Conservation (phyloP, 2,888 invertebrate genomes). For the Adelphocoris suturalis region DNA sequence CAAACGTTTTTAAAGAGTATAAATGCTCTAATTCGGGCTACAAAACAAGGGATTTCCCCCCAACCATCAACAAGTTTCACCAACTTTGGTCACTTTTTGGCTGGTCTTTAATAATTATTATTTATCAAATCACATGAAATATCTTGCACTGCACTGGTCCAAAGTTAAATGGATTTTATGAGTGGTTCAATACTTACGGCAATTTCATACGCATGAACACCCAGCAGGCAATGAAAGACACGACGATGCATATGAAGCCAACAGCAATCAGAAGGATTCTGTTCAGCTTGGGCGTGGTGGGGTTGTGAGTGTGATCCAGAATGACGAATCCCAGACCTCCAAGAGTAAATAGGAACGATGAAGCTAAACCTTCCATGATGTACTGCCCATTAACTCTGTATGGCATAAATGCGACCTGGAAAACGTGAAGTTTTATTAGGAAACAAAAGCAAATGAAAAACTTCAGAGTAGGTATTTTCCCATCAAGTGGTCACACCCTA, state of each 20-base stretch:
- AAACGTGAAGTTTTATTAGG: constrained; percentile 72
- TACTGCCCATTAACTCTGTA: constrained; percentile 99
- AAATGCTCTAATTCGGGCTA: too few relatives aligned
- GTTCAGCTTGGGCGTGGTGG: constrained; percentile 93
- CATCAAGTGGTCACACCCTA: too few relatives aligned
- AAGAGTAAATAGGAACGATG: constrained; percentile 97
- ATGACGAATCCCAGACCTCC: constrained; percentile 98
- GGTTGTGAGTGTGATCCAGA: constrained; percentile 95
- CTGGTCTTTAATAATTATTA: too few relatives aligned
- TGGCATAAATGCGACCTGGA: constrained; percentile 96
- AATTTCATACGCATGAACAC: constrained; percentile 99
- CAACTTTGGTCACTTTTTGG: too few relatives aligned
- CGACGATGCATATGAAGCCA: constrained; percentile 93
- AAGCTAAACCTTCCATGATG: constrained; percentile 99
- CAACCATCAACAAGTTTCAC: too few relatives aligned
- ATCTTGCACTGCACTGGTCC: too few relatives aligned
- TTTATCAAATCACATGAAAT: too few relatives aligned
- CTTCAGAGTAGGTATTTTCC: too few relatives aligned
- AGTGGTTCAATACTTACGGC: constrained; percentile 81
- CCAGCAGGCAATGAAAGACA: constrained; percentile 97
- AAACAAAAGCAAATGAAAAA: too few relatives aligned
- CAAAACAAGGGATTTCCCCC: too few relatives aligned
- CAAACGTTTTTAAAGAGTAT: too few relatives aligned
- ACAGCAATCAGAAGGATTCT: constrained; percentile 92
- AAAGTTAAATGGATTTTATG: background rate